Evolutionary conservation across 2,113 vertebrate genomes (phyloP), one percentile per base, ranked within the genome.

Genomic region (Hyperoodon ampullatus): DNA sequence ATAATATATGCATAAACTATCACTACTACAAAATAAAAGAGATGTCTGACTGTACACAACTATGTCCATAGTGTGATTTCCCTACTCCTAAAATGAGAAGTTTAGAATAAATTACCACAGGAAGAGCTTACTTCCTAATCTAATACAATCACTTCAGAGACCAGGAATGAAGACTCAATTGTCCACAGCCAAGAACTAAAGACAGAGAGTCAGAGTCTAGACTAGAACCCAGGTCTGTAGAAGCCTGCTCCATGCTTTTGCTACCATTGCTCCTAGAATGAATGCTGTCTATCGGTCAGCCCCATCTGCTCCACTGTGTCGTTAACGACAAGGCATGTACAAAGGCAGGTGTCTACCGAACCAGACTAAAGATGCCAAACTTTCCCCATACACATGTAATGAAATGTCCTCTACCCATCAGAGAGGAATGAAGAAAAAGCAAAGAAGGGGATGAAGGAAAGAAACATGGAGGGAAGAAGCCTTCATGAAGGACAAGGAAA

Each of bases 341-440:
- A 33, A 77, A 92, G 14, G 30, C 18, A 33, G 26, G 28, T 53
- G 19, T 65, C 42, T 42, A 33, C 44, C n/a, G 35, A 78, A 19
- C 26, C 68, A 70, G 26, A 80, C 10, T 15, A 30, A 81, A 16
- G 26, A 16, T 71, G 5, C 61, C 21, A 61, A 30, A 13, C 7
- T 30, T 47, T 53, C 2, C n/a, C 19, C 1, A 0, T 8, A 61
- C 16, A 21, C 0, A 14, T 35, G 13, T 60, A 63, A 68, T n/a
- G 21, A 68, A 53, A n/a, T 50, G 3, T 70, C 44, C 8, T 66
- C 61, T 44, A 15, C 39, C 30, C 33, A 9, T 39, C 24, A 78
- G 39, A 19, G 8, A 50, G 10, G 30, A 61, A 50, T 42, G 19
- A 44, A 88, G 35, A 47, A 23, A 70, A 39, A 35, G 50, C 8